These are phyloP conservation scores for Tachina lurida DNA, from an alignment of 2,888 invertebrate species.

Conservation along the genomic window DNA sequence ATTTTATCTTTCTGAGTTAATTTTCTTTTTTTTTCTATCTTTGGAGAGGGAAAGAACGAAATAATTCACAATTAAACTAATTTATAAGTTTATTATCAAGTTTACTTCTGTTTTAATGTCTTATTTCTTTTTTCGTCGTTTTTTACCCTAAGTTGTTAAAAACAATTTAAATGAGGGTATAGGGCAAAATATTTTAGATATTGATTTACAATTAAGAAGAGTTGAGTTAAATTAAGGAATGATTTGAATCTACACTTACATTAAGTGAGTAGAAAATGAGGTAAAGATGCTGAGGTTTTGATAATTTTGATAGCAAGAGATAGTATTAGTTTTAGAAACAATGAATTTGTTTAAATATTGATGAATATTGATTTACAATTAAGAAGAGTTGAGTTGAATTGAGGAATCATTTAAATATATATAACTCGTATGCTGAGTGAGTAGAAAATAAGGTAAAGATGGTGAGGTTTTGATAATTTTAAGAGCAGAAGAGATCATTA, in stretches of 20 bases:
- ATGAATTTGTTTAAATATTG: no score
- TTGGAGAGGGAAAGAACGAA: background rate
- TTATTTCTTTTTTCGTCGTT: background rate
- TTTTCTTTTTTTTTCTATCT: constrained; percentile 1
- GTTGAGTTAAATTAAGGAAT: background rate
- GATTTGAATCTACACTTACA: background rate
- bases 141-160: background rate
- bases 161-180: background rate
- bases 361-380: no score
- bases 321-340: no score
- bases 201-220: constrained; percentile 16
- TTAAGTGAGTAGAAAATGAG: no score
- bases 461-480: no score
- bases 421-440: no score
- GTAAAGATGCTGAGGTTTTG: no score
- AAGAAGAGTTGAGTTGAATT: no score
- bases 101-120: constrained; percentile 1
- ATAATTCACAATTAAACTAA: constrained; percentile 32
- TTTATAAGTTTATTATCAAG: constrained; percentile 28
- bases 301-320: no score
- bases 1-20: background rate
- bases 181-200: background rate
- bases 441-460: no score
- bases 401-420: no score
- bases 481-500: no score